Percentiles rank a stretch among this genome's conserved stretches.
These are phyloP conservation scores for Leucophenga montana DNA, from an alignment of 2,888 invertebrate species.

Conservation along the genomic window DNA sequence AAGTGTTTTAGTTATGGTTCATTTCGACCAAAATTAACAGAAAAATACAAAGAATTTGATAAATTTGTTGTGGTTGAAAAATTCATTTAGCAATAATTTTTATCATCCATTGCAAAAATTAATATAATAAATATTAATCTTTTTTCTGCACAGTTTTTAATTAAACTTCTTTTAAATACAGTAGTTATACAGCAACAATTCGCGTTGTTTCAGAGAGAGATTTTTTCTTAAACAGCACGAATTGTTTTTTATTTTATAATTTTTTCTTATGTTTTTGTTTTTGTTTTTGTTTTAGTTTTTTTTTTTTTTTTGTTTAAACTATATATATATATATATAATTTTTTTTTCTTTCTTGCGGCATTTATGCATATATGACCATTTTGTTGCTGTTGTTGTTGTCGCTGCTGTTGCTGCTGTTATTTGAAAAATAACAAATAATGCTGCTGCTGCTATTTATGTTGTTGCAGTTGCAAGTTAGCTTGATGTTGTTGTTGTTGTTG, in stretches of 20 bases:
- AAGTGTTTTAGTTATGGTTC: too few species aligned
- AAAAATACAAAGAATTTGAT: too few species aligned
- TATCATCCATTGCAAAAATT: not conserved
- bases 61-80: not conserved
- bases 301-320: conserved; percentile 40
- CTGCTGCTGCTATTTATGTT: conserved; percentile 48
- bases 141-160: not conserved
- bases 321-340: conserved; percentile 52
- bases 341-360: conserved; percentile 40
- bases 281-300: conserved; percentile 29
- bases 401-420: conserved; percentile 43
- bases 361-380: conserved; percentile 59
- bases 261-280: conserved; percentile 8
- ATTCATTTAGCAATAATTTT: not conserved
- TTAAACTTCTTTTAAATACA: not conserved
- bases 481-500: conserved; percentile 42
- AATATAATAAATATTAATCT: not conserved
- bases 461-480: conserved; percentile 41
- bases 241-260: not conserved
- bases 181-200: not conserved
- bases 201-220: not conserved
- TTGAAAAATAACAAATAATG: conserved; percentile 40
- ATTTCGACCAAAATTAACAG: too few species aligned
- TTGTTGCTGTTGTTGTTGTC: conserved; percentile 40
- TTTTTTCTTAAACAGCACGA: not conserved